A percentile compares a stretch with the other conserved stretches of the same genome.
phyloP scores from a whole-genome alignment of 2,113 vertebrate genomes.

The Sebastes schlegelii region DNA sequence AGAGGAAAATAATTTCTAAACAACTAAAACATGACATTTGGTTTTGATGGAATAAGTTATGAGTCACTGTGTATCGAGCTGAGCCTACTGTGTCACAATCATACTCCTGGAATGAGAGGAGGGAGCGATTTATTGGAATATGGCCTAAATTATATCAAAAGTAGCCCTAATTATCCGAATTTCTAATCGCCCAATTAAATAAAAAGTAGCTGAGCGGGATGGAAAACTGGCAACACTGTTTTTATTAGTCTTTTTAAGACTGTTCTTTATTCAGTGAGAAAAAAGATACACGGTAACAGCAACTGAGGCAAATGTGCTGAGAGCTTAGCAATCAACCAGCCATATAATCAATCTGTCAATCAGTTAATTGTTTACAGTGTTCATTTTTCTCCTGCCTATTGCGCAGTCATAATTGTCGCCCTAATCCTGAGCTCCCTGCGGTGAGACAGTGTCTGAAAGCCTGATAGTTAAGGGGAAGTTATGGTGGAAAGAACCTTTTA shows the following conservation, averaged over 20 bases:
- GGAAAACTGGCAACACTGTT: neutral
- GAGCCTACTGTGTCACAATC: neutral
- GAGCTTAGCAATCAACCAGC: neutral
- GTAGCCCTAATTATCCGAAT: neutral
- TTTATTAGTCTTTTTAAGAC: neutral
- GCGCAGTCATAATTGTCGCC: slow-evolving; percentile 11
- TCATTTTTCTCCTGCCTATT: slow-evolving; percentile 10
- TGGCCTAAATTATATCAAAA: neutral
- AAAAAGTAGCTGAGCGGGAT: neutral
- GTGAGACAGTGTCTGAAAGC: slow-evolving; percentile 56
- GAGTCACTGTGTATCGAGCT: no score
- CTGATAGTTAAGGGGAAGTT: slow-evolving; percentile 69
- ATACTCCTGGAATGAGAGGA: neutral
- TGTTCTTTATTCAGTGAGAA: slow-evolving; percentile 6
- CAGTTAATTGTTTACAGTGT: slow-evolving; percentile 31
- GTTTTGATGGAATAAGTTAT: no score
- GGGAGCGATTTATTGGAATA: neutral
- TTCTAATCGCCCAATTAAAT: neutral
- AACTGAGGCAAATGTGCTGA: slow-evolving; percentile 3
- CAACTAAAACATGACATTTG: no score
- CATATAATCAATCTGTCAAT: slow-evolving; percentile 26
- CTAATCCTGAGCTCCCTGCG: neutral
- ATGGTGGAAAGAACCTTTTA: slow-evolving; percentile 81
- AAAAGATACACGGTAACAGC: neutral
- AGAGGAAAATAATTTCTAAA: no score